These are phyloP conservation scores for Eucidaris tribuloides DNA, from an alignment of 35 echinoderm and acorn worm genomes.

Conservation along the genomic window DNA sequence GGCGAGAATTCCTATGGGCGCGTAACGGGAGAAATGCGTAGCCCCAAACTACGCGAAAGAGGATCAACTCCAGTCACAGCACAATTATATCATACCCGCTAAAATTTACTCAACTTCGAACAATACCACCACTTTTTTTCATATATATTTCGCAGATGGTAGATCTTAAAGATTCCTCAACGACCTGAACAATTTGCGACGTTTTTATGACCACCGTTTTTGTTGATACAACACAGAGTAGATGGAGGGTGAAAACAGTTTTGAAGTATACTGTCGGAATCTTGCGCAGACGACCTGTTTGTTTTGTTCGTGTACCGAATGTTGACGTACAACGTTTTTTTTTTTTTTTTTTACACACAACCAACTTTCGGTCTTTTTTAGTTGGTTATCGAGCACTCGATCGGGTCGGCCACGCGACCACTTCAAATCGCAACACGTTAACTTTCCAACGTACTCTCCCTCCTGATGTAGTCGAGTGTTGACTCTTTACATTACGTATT, in stretches of 20 bases:
- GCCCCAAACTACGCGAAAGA: conserved; percentile 8
- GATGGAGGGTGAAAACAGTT: no score
- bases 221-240: no score
- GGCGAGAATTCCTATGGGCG: conserved; percentile 1
- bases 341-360: no score
- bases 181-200: no score
- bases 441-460: background rate
- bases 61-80: conserved; percentile 23
- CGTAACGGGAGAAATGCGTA: background rate
- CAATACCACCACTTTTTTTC: conserved; percentile 29
- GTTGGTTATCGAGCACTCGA: conserved; percentile 22
- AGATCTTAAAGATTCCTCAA: no score
- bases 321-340: conserved; percentile 36
- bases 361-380: no score
- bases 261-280: no score
- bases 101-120: conserved; percentile 24
- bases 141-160: conserved; percentile 13
- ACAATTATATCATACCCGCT: conserved; percentile 30
- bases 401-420: conserved; percentile 12
- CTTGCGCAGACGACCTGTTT: conserved; percentile 9
- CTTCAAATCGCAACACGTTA: background rate
- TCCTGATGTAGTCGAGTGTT: background rate
- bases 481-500: conserved; percentile 36
- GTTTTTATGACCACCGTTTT: no score
- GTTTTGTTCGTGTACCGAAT: conserved; percentile 33